phyloP scores from a whole-genome alignment of 2,113 vertebrate species.

The Podarcis muralis region DNA sequence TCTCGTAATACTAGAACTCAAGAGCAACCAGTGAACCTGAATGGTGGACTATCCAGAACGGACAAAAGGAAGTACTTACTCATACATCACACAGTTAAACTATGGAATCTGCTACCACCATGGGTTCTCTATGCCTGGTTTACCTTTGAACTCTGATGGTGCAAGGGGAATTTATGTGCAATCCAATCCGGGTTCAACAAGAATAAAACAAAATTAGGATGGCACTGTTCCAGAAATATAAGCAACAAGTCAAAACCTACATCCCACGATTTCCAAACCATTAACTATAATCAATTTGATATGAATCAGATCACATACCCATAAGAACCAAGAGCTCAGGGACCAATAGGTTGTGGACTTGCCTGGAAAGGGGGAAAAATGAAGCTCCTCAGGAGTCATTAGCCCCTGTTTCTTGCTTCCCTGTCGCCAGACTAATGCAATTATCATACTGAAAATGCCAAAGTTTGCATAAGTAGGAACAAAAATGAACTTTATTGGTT shows the following conservation, averaged over 20 bases:
- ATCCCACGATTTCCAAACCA: not conserved
- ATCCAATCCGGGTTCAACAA: not conserved
- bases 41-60: too few relatives aligned
- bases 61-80: too few relatives aligned
- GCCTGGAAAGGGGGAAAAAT: not conserved
- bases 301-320: not conserved
- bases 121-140: too few relatives aligned
- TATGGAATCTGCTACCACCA: too few relatives aligned
- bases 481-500: constrained; percentile 11
- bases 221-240: not conserved
- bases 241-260: not conserved
- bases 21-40: too few relatives aligned
- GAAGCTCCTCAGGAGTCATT: constrained; percentile 1
- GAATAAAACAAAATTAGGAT: not conserved
- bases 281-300: not conserved
- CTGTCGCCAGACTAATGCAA: constrained; percentile 12
- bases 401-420: not conserved
- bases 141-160: not conserved
- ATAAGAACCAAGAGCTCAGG: not conserved
- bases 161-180: not conserved
- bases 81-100: too few relatives aligned
- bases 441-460: not conserved
- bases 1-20: too few relatives aligned
- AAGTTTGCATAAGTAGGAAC: not conserved
- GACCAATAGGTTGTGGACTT: not conserved